A percentile compares a stretch with the other conserved stretches of the same genome.
phyloP scores from a whole-genome alignment of 2,888 invertebrate species.

The Cephus rjabovi region DNA sequence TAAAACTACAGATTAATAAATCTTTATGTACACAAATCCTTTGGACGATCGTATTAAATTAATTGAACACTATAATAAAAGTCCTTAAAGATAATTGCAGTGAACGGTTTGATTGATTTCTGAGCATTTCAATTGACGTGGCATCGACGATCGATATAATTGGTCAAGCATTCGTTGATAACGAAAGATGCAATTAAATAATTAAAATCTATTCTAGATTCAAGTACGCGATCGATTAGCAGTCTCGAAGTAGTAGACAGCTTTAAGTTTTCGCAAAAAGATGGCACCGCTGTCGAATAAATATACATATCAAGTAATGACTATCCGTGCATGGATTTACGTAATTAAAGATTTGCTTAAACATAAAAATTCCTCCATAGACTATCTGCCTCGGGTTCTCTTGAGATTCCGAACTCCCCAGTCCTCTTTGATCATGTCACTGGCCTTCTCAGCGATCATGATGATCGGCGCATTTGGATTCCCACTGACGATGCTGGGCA shows the following conservation, averaged over 20 bases:
- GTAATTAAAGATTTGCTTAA: background rate
- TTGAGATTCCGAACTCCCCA: conserved; percentile 67
- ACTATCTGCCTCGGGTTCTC: background rate
- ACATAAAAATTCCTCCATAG: background rate
- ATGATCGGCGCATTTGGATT: conserved; percentile 91
- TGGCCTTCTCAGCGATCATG: conserved; percentile 91
- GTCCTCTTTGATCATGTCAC: conserved; percentile 90
- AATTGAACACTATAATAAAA: background rate
- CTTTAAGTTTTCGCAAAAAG: background rate
- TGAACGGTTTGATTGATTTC: background rate
- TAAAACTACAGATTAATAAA: background rate
- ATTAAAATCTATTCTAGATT: background rate
- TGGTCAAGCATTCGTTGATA: background rate
- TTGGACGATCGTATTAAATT: background rate
- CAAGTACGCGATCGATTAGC: background rate
- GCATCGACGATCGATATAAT: background rate
- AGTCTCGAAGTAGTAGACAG: background rate
- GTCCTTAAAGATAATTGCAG: background rate
- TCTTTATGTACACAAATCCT: background rate
- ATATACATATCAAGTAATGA: background rate
- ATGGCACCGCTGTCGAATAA: conserved; percentile 5
- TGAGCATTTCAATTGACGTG: background rate
- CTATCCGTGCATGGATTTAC: background rate
- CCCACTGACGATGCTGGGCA: conserved; percentile 90
- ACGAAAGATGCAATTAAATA: background rate